phyloP scores from a whole-genome alignment of 2,113 vertebrate species.

The Podiceps cristatus region DNA sequence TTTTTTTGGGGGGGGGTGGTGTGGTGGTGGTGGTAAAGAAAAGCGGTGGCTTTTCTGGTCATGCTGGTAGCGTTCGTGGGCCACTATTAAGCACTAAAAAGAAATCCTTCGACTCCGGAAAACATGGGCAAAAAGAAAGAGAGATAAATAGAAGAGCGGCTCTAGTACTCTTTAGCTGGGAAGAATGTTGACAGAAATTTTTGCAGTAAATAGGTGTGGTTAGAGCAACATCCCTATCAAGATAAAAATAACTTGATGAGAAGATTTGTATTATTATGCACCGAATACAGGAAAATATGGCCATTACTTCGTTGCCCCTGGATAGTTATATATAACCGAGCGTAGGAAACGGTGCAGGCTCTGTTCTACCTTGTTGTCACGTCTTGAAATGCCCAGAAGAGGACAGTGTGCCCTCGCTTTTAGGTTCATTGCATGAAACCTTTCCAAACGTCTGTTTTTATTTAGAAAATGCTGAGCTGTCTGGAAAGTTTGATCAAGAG shows the following conservation, averaged over 20 bases:
- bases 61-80: background rate
- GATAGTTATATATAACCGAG: accelerated
- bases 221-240: background rate
- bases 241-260: background rate
- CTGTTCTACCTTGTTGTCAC: background rate
- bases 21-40: background rate
- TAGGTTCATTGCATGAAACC: background rate
- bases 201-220: background rate
- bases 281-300: background rate
- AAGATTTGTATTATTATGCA: background rate
- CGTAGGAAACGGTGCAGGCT: background rate
- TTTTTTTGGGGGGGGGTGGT: background rate
- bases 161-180: background rate
- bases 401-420: slow-evolving; percentile 21
- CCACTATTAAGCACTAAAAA: background rate
- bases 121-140: background rate
- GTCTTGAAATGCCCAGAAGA: background rate
- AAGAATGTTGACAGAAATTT: background rate
- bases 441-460: background rate
- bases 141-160: background rate
- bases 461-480: slow-evolving; percentile 57
- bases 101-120: background rate
- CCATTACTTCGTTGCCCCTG: background rate
- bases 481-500: slow-evolving; percentile 53
- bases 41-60: background rate